Conservation (phyloP, 2,113 vertebrate genomes). For the Gobiocypris rarus region DNA sequence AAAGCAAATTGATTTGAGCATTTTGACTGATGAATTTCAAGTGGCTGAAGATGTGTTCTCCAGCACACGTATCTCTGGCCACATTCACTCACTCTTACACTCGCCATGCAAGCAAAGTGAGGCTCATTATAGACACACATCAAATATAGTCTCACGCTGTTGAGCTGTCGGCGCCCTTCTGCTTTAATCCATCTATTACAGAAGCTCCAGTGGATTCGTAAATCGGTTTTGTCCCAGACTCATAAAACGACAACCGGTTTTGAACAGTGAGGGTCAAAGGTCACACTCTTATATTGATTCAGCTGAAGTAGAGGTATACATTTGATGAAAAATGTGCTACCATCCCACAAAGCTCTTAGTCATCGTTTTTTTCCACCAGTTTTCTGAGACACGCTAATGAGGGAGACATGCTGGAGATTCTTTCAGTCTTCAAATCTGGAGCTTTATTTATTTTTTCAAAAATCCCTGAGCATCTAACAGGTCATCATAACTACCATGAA, state of each 20-base stretch:
- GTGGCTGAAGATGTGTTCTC: background rate
- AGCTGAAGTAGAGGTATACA: conserved; percentile 7
- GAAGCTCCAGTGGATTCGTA: conserved; percentile 7
- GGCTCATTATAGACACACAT: conserved; percentile 21
- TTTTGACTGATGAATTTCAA: conserved; percentile 9
- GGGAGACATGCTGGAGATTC: too few relatives aligned
- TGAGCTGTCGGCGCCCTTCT: background rate
- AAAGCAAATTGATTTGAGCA: background rate
- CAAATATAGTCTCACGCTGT: background rate
- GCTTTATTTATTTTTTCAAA: background rate
- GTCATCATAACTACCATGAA: too few relatives aligned
- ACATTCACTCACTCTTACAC: too few relatives aligned
- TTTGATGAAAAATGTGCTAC: background rate
- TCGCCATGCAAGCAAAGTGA: background rate
- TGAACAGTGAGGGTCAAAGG: background rate
- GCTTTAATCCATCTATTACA: conserved; percentile 12
- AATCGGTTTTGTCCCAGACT: conserved; percentile 14
- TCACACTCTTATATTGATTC: conserved; percentile 2
- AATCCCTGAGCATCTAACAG: background rate
- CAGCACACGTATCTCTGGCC: background rate
- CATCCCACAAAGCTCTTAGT: background rate
- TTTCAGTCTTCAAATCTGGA: too few relatives aligned
- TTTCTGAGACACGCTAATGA: background rate
- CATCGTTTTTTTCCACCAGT: background rate
- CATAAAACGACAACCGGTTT: conserved; percentile 8